Evolutionary conservation across 2,888 invertebrate genomes (phyloP).

Genomic region (Napeogenes inachia): DNA sequence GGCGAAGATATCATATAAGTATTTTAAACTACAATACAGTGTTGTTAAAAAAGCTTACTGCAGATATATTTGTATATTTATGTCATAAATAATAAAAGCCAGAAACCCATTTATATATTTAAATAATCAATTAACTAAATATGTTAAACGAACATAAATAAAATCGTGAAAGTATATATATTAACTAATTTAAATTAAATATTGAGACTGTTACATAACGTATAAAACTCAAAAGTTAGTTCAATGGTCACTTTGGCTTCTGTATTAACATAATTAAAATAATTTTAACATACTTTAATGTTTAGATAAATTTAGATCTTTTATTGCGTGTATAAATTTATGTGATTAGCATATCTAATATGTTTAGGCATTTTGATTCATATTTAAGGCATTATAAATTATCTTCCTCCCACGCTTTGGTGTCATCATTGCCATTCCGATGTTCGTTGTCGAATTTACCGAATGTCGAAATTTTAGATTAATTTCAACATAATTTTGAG

Average conservation of each 20-base stretch:
- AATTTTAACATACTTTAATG: slow-evolving; percentile 21
- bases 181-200: no score
- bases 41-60: no score
- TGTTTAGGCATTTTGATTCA: slow-evolving; percentile 28
- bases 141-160: no score
- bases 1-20: no score
- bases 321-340: slow-evolving; percentile 28
- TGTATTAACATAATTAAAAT: slow-evolving; percentile 29
- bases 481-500: slow-evolving; percentile 23
- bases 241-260: slow-evolving; percentile 19
- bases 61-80: no score
- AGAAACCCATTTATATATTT: no score
- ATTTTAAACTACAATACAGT: no score
- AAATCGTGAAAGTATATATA: no score
- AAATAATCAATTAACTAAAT: no score
- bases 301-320: slow-evolving; percentile 20
- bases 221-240: neutral
- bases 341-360: slow-evolving; percentile 27
- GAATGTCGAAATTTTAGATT: slow-evolving; percentile 22
- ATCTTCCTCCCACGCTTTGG: slow-evolving; percentile 25
- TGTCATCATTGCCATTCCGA: slow-evolving; percentile 29
- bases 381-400: slow-evolving; percentile 27
- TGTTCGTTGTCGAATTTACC: slow-evolving; percentile 25
- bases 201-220: no score
- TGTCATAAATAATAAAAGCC: no score